Percentiles rank a stretch among this genome's conserved stretches.
These are phyloP conservation scores for Leucozona laternaria DNA, from an alignment of 2,888 invertebrate genomes.

Conservation along the genomic window DNA sequence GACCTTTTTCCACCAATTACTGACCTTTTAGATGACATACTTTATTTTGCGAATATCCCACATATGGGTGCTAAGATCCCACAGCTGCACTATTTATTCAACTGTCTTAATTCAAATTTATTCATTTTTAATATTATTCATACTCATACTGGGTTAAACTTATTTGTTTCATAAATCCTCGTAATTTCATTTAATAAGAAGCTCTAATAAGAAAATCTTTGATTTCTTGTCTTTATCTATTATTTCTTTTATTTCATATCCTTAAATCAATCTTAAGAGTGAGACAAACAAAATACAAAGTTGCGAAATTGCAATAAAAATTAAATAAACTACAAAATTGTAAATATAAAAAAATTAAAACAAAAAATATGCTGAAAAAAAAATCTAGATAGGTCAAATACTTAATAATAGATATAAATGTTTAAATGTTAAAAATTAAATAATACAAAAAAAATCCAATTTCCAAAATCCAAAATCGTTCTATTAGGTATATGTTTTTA, in stretches of 20 bases:
- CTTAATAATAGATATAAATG: not conserved
- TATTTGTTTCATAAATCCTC: too few species aligned
- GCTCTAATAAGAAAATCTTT: not conserved
- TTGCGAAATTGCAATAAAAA: not conserved
- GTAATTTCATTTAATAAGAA: not conserved
- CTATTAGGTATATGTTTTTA: not conserved
- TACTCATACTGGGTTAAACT: too few species aligned
- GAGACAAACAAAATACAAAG: constrained; percentile 36
- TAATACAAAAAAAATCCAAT: not conserved
- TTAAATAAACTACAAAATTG: constrained; percentile 1
- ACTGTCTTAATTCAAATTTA: too few species aligned
- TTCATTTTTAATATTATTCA: too few species aligned
- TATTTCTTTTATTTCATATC: not conserved
- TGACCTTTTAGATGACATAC: too few species aligned
- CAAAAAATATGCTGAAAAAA: constrained; percentile 63
- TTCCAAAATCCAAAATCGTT: too few species aligned
- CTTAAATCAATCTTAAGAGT: constrained; percentile 53
- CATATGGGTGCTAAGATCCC: too few species aligned
- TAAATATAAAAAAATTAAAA: not conserved
- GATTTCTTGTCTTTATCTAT: not conserved
- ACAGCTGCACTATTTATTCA: too few species aligned
- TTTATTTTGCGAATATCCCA: too few species aligned
- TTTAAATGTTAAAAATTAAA: constrained; percentile 24
- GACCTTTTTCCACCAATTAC: too few species aligned
- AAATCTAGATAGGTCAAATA: constrained; percentile 51